A percentile compares a stretch with the other conserved stretches of the same genome.
Evolutionary conservation across 2,113 vertebrate species (phyloP).

Genomic region (Regulus satrapa): DNA sequence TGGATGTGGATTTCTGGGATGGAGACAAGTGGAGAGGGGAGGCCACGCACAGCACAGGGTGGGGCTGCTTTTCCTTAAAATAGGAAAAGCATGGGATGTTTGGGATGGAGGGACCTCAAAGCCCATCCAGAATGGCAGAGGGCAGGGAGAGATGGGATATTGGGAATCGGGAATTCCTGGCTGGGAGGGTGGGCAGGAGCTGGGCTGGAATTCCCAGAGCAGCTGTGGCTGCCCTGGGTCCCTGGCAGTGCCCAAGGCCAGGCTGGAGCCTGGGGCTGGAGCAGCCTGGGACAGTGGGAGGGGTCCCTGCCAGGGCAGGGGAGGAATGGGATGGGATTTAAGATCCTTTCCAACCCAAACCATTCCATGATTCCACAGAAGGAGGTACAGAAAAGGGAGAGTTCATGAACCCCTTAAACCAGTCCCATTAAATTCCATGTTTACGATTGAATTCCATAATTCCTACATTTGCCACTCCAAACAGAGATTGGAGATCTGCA

Average conservation of each 20-base stretch:
- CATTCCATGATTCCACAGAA: not conserved
- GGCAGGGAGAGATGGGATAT: not conserved
- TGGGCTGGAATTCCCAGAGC: fast-evolving
- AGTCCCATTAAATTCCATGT: not conserved
- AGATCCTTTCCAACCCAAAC: not conserved
- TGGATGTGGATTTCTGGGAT: not conserved
- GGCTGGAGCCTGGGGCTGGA: fast-evolving
- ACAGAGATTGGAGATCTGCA: fast-evolving
- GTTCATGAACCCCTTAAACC: fast-evolving
- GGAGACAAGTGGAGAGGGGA: not conserved
- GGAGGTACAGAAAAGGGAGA: not conserved
- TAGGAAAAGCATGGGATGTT: not conserved
- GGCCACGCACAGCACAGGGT: fast-evolving
- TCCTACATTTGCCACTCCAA: not conserved
- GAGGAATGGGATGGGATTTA: not conserved
- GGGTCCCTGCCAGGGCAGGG: not conserved
- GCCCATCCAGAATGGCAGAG: not conserved
- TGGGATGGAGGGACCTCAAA: not conserved
- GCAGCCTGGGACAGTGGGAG: not conserved
- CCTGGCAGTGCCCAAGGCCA: fast-evolving
- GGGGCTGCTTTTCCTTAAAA: not conserved
- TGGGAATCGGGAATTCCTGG: not conserved
- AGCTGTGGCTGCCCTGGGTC: not conserved
- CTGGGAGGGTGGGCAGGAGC: too few relatives aligned
- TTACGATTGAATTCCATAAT: not conserved